Conservation (phyloP, 2,888 invertebrate genomes). For the Apantesis nais region DNA sequence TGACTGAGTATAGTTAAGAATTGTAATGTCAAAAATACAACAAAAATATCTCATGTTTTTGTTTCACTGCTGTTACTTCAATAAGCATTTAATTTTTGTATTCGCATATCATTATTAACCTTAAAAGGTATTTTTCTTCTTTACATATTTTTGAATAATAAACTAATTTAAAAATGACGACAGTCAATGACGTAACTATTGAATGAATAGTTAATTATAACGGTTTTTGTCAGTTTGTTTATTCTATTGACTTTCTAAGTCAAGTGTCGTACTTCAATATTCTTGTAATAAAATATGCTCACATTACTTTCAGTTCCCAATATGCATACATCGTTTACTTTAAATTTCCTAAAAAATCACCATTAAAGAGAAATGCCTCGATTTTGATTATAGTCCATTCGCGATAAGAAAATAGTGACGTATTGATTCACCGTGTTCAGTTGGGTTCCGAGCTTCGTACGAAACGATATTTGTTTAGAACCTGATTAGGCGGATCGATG, state of each 20-base stretch:
- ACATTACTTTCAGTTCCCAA: neutral
- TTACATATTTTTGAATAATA: conserved; percentile 30
- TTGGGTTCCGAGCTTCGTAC: neutral
- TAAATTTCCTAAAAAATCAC: neutral
- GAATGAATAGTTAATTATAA: conserved; percentile 28
- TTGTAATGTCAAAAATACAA: conserved; percentile 55
- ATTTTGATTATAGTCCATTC: neutral
- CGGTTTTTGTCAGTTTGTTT: conserved; percentile 32
- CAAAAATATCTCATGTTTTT: conserved; percentile 57
- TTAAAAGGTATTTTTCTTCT: conserved; percentile 34
- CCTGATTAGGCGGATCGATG: neutral
- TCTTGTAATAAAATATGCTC: neutral
- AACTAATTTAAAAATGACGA: conserved; percentile 28
- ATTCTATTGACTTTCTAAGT: conserved; percentile 24
- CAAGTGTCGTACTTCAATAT: conserved; percentile 26
- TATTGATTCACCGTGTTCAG: neutral
- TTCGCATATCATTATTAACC: conserved; percentile 42
- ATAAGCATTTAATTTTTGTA: conserved; percentile 79
- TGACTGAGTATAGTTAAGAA: conserved; percentile 82
- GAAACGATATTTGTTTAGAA: neutral
- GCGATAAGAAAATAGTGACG: neutral
- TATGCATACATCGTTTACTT: neutral
- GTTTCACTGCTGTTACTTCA: conserved; percentile 69
- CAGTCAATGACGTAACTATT: conserved; percentile 38
- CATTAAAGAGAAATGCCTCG: neutral